phyloP scores from a whole-genome alignment of 1,140 invertebrate species.

The Rhynchophorus ferrugineus region DNA sequence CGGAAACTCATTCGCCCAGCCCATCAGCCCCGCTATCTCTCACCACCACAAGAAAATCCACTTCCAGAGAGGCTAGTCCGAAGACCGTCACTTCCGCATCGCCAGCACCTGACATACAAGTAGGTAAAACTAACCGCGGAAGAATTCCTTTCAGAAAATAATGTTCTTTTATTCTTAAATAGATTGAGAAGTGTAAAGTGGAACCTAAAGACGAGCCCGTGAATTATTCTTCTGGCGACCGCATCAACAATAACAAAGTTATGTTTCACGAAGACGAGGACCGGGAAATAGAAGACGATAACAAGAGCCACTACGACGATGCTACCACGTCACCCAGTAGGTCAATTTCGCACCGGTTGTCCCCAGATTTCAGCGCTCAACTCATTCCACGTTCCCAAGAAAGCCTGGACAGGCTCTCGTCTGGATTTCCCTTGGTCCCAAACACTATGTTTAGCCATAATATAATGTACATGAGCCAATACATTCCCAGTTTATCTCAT shows the following conservation, averaged over 20 bases:
- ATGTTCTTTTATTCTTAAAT: constrained; percentile 15
- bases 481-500: constrained; percentile 57
- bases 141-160: not conserved
- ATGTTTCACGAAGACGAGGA: constrained; percentile 34
- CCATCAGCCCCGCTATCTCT: constrained; percentile 60
- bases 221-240: constrained; percentile 44
- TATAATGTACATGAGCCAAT: constrained; percentile 88
- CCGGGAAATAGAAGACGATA: constrained; percentile 31
- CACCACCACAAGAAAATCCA: constrained; percentile 45
- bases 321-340: constrained; percentile 33
- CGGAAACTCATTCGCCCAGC: constrained; percentile 52
- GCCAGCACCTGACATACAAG: constrained; percentile 34
- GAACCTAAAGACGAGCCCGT: constrained; percentile 44
- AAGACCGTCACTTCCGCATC: constrained; percentile 27
- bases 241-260: constrained; percentile 48
- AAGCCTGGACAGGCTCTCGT: constrained; percentile 44
- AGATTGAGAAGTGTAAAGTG: constrained; percentile 32
- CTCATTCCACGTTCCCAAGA: constrained; percentile 34
- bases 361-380: constrained; percentile 36
- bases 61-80: constrained; percentile 38
- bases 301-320: constrained; percentile 27
- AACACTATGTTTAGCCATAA: constrained; percentile 77
- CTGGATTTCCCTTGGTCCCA: constrained; percentile 68
- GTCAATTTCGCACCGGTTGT: constrained; percentile 27
- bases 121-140: constrained; percentile 25